A percentile compares a stretch with the other conserved stretches of the same genome.
phyloP scores from a whole-genome alignment of 2,113 vertebrate genomes.

The Pachycephala philippinensis region DNA sequence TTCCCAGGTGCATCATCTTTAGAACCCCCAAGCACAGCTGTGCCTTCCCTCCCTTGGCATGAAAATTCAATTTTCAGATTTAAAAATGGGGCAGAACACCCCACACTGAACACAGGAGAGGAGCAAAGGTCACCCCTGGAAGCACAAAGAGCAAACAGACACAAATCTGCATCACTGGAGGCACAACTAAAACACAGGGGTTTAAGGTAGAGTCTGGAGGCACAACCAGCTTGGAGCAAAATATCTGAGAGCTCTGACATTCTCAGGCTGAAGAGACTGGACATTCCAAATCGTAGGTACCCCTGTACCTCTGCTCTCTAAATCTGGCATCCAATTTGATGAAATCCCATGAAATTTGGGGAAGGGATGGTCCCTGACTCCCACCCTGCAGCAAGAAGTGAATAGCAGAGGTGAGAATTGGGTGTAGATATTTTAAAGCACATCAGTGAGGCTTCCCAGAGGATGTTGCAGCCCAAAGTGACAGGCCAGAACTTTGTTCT shows the following conservation, averaged over 20 bases:
- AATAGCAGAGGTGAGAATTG: not conserved
- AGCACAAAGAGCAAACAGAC: not conserved
- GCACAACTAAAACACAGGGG: not conserved
- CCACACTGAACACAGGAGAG: accelerated
- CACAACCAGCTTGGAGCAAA: not conserved
- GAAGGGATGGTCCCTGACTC: not conserved
- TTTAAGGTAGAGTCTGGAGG: not conserved
- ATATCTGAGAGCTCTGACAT: not conserved
- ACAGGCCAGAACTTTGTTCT: not conserved
- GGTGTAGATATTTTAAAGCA: not conserved
- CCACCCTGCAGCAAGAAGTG: not conserved
- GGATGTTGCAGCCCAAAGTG: not conserved
- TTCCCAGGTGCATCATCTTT: not conserved
- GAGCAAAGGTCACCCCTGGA: not conserved
- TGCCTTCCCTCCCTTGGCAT: not conserved
- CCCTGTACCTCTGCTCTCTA: not conserved
- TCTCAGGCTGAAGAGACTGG: not conserved
- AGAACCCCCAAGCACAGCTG: not conserved
- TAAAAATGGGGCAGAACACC: not conserved
- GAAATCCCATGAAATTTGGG: accelerated
- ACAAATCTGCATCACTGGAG: not conserved
- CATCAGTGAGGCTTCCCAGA: not conserved
- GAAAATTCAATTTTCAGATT: not conserved
- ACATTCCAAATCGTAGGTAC: not conserved
- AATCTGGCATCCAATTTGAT: not conserved